phyloP scores from a whole-genome alignment of 2,797 vertebrate genomes.

The Sebastes hubbsi region DNA sequence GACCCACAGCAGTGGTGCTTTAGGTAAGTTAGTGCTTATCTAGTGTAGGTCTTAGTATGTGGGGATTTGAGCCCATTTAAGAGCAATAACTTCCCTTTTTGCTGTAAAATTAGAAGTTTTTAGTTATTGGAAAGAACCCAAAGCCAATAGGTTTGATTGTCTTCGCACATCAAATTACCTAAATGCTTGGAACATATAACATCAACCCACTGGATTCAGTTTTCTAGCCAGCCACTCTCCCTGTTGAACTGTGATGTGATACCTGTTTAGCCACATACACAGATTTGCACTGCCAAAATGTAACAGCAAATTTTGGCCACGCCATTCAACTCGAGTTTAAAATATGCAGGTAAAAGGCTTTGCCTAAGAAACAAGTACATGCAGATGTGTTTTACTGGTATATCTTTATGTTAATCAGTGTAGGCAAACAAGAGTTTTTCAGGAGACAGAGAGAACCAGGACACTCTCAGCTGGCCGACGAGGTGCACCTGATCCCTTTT shows the following conservation, averaged over 20 bases:
- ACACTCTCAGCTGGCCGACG: constrained; percentile 7
- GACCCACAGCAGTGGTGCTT: neutral
- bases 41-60: neutral
- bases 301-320: neutral
- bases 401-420: neutral
- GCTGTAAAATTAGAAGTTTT: neutral
- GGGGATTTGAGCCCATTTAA: neutral
- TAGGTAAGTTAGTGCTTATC: neutral
- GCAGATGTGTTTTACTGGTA: neutral
- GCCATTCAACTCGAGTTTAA: neutral
- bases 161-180: neutral
- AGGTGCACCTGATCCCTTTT: constrained; percentile 48
- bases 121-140: neutral
- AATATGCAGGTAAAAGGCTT: neutral
- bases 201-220: neutral
- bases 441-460: neutral
- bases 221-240: neutral
- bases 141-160: neutral
- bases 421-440: neutral
- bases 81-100: neutral
- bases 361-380: neutral
- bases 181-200: neutral
- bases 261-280: neutral
- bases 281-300: neutral
- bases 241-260: neutral